phyloP scores from a whole-genome alignment of 2,113 vertebrate genomes.

The Rhizomys pruinosus region DNA sequence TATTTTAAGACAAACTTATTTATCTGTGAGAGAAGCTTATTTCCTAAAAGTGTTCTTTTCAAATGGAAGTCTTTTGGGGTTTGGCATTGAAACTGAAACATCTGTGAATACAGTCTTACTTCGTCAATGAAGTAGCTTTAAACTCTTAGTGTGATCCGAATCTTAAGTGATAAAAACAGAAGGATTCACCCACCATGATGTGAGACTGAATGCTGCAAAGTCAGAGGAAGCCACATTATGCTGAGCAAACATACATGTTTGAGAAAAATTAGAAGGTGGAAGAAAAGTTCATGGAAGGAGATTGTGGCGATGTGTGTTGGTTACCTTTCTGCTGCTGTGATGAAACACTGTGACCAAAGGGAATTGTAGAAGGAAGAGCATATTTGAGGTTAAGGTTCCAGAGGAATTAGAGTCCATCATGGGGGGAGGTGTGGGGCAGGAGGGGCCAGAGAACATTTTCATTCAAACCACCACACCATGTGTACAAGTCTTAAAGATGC shows the following conservation, averaged over 20 bases:
- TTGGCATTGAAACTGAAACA: constrained; percentile 45
- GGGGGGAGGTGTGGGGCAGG: no score
- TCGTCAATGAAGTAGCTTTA: constrained; percentile 35
- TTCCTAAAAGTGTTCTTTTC: constrained; percentile 17
- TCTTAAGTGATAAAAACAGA: not conserved
- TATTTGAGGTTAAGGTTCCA: no score
- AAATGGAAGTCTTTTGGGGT: constrained; percentile 37
- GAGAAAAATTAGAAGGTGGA: not conserved
- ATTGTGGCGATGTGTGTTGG: not conserved
- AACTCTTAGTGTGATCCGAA: not conserved
- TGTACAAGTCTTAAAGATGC: not conserved
- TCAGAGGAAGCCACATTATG: not conserved
- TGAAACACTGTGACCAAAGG: no score
- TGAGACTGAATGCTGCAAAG: not conserved
- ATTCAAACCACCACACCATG: not conserved
- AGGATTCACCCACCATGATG: not conserved
- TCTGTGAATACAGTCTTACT: constrained; percentile 38
- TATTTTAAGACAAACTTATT: constrained; percentile 39
- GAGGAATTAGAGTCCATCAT: no score
- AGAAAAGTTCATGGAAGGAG: not conserved
- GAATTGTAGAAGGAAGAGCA: no score
- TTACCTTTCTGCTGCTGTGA: no score
- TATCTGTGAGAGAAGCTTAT: constrained; percentile 15
- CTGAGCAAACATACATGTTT: not conserved
- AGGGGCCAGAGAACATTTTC: no score